Percentiles rank a stretch among this genome's conserved stretches.
Evolutionary conservation across 2,888 invertebrate genomes (phyloP).

Genomic region (Didymodactylos carnosus): DNA sequence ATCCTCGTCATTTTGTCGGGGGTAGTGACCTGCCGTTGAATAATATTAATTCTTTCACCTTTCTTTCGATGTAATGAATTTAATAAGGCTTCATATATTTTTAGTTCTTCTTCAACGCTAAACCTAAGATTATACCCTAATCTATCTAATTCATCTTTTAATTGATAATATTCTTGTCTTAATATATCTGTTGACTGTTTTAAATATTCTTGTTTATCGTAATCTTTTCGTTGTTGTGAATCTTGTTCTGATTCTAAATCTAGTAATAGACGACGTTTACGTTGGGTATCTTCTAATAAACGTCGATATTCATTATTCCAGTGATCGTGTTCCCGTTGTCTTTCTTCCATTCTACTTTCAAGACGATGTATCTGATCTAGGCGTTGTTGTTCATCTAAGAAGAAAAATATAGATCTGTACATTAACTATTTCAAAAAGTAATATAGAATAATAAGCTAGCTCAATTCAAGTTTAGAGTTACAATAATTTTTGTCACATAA

Average conservation of each 20-base stretch:
- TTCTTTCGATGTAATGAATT: not conserved
- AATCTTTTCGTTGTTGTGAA: not conserved
- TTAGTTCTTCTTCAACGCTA: not conserved
- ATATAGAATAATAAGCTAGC: too few species aligned
- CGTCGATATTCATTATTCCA: not conserved
- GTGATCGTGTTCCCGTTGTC: not conserved
- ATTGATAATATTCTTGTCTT: not conserved
- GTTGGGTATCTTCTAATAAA: not conserved
- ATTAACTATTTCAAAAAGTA: too few species aligned
- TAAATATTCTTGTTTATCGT: not conserved
- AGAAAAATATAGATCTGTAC: too few species aligned
- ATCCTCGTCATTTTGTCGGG: too few species aligned
- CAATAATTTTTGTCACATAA: too few species aligned
- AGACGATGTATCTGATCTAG: not conserved
- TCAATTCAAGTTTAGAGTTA: too few species aligned
- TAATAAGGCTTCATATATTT: not conserved
- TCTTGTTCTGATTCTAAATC: not conserved
- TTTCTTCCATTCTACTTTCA: not conserved
- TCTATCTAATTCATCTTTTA: not conserved
- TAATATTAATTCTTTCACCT: not conserved
- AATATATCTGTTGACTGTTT: not conserved
- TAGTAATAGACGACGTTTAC: not conserved
- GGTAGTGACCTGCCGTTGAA: too few species aligned
- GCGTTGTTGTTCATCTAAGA: not conserved
- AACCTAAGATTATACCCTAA: not conserved